Evolutionary conservation across 2,888 invertebrate genomes (phyloP).

Genomic region (Hofmannophila pseudospretella): DNA sequence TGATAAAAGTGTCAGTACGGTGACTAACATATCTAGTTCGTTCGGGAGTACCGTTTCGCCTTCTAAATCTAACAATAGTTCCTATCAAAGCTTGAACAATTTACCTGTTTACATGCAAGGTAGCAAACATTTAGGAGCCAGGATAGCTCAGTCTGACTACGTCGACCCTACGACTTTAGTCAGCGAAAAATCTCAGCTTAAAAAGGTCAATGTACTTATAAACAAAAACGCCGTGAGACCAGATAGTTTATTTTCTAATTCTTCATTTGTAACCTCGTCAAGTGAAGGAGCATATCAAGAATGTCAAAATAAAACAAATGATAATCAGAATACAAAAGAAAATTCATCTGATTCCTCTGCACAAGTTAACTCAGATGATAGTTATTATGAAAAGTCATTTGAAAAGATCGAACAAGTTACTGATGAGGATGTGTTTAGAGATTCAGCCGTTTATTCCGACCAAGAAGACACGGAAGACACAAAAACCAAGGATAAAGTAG

Average conservation of each 20-base stretch:
- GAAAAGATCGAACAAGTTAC: constrained; percentile 85
- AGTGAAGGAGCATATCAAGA: constrained; percentile 72
- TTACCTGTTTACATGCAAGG: constrained; percentile 85
- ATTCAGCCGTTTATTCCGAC: constrained; percentile 91
- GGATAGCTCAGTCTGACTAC: constrained; percentile 92
- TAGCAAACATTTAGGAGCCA: constrained; percentile 89
- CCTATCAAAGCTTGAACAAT: constrained; percentile 63
- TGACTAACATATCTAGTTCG: constrained; percentile 45
- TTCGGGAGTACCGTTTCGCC: constrained; percentile 34
- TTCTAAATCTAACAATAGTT: constrained; percentile 56
- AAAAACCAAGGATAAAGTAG: constrained; percentile 30
- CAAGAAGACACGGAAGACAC: constrained; percentile 75
- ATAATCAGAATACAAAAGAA: constrained; percentile 18
- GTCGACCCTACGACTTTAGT: constrained; percentile 87
- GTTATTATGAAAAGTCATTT: constrained; percentile 86
- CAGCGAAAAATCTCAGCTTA: constrained; percentile 57
- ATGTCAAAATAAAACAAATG: constrained; percentile 28
- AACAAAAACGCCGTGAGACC: constrained; percentile 77
- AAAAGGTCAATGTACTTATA: constrained; percentile 80
- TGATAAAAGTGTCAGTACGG: constrained; percentile 58
- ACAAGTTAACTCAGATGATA: constrained; percentile 74
- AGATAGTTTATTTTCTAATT: constrained; percentile 77
- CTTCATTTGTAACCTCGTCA: constrained; percentile 75
- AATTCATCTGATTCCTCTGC: constrained; percentile 21
- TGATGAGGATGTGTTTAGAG: constrained; percentile 84